These are phyloP conservation scores for human DNA, from an alignment of 2,113 vertebrate species.

Conservation along the genomic window GRCh38 chr4:139190501-139191000, in stretches of 20 bases:
- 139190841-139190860: not conserved
- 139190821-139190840: not conserved
- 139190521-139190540: not conserved
- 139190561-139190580: not conserved
- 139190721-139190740: not conserved
- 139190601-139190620: not conserved
- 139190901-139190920: not conserved
- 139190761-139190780: not conserved
- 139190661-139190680: not conserved
- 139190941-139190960: too few species aligned
- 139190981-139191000: not conserved
- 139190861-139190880: not conserved
- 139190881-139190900: not conserved
- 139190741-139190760: not conserved
- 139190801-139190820: not conserved
- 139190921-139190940: not conserved
- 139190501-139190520: too few species aligned
- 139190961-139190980: not conserved
- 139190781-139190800: not conserved
- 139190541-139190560: not conserved
- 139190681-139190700: not conserved
- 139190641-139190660: not conserved
- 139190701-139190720: not conserved
- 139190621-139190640: not conserved
- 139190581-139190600: not conserved